phyloP scores from a whole-genome alignment of 1,140 invertebrate species.

The Octopus sinensis region DNA sequence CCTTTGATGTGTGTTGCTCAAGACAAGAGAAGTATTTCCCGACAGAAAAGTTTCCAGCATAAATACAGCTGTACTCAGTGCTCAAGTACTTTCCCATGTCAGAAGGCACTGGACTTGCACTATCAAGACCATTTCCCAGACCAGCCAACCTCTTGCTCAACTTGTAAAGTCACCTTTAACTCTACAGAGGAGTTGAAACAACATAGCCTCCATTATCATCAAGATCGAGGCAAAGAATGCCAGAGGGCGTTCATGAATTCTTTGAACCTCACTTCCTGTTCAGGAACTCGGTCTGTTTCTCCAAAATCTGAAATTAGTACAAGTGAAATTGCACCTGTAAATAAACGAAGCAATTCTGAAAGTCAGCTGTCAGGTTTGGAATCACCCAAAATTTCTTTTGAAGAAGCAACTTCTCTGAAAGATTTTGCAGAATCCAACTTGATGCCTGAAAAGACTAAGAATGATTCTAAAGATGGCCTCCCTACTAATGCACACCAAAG shows the following conservation, averaged over 20 bases:
- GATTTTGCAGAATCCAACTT: too few relatives aligned
- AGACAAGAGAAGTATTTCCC: conserved; percentile 70
- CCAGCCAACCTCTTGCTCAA: conserved; percentile 41
- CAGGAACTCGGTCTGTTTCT: too few relatives aligned
- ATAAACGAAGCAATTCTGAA: too few relatives aligned
- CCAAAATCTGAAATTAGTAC: too few relatives aligned
- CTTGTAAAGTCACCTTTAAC: conserved; percentile 53
- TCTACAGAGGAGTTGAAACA: conserved; percentile 41
- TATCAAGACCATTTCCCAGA: conserved; percentile 40
- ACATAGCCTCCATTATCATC: conserved; percentile 29
- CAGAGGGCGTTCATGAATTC: neutral
- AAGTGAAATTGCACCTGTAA: too few relatives aligned
- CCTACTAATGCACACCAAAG: too few relatives aligned
- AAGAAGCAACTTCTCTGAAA: too few relatives aligned
- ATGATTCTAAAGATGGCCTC: too few relatives aligned
- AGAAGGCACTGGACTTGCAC: conserved; percentile 66
- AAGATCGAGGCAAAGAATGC: neutral
- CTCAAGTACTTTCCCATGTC: conserved; percentile 71
- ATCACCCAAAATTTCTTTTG: too few relatives aligned
- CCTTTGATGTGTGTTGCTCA: conserved; percentile 71
- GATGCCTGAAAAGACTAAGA: too few relatives aligned
- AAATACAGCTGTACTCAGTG: conserved; percentile 73
- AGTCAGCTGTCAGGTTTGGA: too few relatives aligned
- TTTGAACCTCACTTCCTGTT: neutral
- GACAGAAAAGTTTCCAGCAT: conserved; percentile 64